These are phyloP conservation scores for Paracanthobrama guichenoti DNA, from an alignment of 2,113 vertebrate genomes.

Conservation along the genomic window DNA sequence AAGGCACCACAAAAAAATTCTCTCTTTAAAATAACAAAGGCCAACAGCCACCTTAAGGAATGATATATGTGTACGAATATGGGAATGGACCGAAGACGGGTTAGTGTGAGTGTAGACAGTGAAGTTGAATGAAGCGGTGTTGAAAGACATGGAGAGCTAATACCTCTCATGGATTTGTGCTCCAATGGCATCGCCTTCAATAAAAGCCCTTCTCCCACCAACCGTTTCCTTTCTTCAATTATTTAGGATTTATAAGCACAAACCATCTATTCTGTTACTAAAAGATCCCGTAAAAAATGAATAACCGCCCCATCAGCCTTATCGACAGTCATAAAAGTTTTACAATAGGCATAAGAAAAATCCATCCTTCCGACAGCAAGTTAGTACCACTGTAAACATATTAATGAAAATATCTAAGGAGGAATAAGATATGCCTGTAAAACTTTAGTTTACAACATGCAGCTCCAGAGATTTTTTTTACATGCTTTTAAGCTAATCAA, in stretches of 20 bases:
- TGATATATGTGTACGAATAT: neutral
- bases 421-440: conserved; percentile 51
- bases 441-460: conserved; percentile 59
- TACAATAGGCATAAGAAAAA: conserved; percentile 71
- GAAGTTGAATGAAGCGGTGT: neutral
- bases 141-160: conserved; percentile 17
- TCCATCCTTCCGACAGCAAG: conserved; percentile 63
- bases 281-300: conserved; percentile 68
- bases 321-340: conserved; percentile 73
- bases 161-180: conserved; percentile 57
- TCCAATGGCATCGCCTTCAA: conserved; percentile 65
- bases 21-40: conserved; percentile 65
- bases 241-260: conserved; percentile 77
- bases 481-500: conserved; percentile 65
- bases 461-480: conserved; percentile 58
- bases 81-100: neutral
- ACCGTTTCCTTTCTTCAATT: conserved; percentile 73
- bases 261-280: conserved; percentile 68
- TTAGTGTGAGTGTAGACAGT: neutral
- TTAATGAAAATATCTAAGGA: conserved; percentile 59
- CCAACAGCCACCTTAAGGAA: neutral
- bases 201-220: conserved; percentile 65
- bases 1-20: conserved; percentile 63
- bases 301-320: conserved; percentile 64
- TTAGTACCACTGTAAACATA: conserved; percentile 67